Percentiles rank a stretch among this genome's conserved stretches.
These are phyloP conservation scores for Lindbergichthys nudifrons DNA, from an alignment of 2,797 vertebrate genomes.

Conservation along the genomic window DNA sequence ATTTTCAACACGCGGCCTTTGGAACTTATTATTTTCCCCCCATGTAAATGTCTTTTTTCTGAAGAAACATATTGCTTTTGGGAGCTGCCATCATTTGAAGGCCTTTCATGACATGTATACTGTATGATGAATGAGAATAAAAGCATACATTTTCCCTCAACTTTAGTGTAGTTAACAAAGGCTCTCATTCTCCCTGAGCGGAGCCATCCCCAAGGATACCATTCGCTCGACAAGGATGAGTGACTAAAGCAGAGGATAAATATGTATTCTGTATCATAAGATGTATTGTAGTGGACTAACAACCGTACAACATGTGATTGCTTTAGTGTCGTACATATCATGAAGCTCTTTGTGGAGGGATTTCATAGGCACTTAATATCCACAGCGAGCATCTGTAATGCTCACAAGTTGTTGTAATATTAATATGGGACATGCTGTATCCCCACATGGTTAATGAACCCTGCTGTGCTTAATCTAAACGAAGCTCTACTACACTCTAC, in stretches of 20 bases:
- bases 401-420: constrained; percentile 29
- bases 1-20: constrained; percentile 69
- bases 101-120: constrained; percentile 63
- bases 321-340: constrained; percentile 27
- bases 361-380: constrained; percentile 48
- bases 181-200: constrained; percentile 27
- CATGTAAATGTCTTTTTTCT: constrained; percentile 44
- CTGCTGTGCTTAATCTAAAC: constrained; percentile 11
- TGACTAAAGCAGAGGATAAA: constrained; percentile 17
- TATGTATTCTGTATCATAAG: constrained; percentile 17
- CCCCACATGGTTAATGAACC: constrained; percentile 28
- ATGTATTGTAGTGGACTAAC: constrained; percentile 35
- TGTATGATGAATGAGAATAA: constrained; percentile 66
- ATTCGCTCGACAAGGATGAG: constrained; percentile 18
- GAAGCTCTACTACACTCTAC: constrained; percentile 3
- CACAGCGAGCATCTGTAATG: constrained; percentile 4
- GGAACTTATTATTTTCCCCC: constrained; percentile 73
- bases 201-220: constrained; percentile 44
- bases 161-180: constrained; percentile 59
- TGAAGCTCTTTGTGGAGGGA: constrained; percentile 23
- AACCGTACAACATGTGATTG: constrained; percentile 30
- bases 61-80: constrained; percentile 33
- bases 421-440: constrained; percentile 25
- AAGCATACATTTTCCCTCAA: constrained; percentile 52
- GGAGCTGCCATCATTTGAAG: constrained; percentile 55